These are phyloP conservation scores for Volucella zonaria DNA, from an alignment of 2,888 invertebrate genomes.

Conservation along the genomic window DNA sequence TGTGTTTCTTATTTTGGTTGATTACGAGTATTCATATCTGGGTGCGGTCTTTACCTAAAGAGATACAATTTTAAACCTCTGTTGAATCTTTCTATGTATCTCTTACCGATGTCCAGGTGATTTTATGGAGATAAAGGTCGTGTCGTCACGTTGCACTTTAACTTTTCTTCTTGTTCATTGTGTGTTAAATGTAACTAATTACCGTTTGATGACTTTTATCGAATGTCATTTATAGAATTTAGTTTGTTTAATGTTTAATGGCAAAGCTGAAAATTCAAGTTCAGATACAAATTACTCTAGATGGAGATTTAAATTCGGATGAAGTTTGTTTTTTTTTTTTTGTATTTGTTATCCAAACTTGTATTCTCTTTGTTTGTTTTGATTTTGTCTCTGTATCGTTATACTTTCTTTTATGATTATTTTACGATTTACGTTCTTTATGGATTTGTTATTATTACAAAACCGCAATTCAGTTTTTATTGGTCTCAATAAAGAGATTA, in stretches of 20 bases:
- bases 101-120: too few relatives aligned
- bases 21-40: conserved; percentile 28
- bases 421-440: not conserved
- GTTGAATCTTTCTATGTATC: too few relatives aligned
- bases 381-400: conserved; percentile 12
- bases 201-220: conserved; percentile 31
- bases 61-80: too few relatives aligned
- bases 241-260: not conserved
- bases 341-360: conserved; percentile 17
- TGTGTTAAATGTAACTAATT: conserved; percentile 29
- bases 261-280: not conserved
- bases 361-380: conserved; percentile 5
- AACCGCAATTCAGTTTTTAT: not conserved
- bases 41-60: not conserved
- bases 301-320: not conserved
- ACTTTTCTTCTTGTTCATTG: not conserved
- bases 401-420: too few relatives aligned
- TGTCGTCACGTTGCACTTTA: conserved; percentile 4
- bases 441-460: not conserved
- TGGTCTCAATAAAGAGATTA: not conserved
- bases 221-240: conserved; percentile 4
- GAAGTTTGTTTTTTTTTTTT: not conserved
- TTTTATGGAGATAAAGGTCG: too few relatives aligned
- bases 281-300: conserved; percentile 12
- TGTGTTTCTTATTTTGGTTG: not conserved